These are phyloP conservation scores for Poeciliopsis prolifica DNA, from an alignment of 2,113 vertebrate species.

Conservation along the genomic window DNA sequence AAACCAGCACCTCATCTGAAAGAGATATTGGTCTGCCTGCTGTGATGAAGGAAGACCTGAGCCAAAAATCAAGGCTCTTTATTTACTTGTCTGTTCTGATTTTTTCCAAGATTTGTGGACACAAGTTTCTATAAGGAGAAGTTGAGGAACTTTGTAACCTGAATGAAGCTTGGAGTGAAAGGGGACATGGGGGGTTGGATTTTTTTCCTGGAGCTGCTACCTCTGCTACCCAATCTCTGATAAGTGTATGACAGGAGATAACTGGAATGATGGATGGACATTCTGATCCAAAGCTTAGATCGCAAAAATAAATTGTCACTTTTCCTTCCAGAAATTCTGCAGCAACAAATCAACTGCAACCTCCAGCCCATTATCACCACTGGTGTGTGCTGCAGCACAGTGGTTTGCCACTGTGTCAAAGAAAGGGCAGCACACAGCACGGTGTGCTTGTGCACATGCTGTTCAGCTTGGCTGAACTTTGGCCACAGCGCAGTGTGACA, in stretches of 20 bases:
- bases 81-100: background rate
- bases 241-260: background rate
- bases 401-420: constrained; percentile 6
- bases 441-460: constrained; percentile 1
- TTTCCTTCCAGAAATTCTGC: background rate
- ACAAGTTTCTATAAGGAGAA: background rate
- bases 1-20: background rate
- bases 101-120: background rate
- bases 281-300: background rate
- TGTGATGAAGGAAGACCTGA: background rate
- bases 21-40: background rate
- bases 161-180: too few species aligned
- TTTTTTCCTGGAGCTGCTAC: background rate
- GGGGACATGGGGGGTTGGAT: too few species aligned
- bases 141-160: too few species aligned
- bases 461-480: constrained; percentile 1
- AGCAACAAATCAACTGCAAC: background rate
- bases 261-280: background rate
- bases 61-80: background rate
- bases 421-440: background rate
- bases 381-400: background rate
- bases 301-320: background rate
- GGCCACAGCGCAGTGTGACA: background rate
- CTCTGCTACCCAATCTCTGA: background rate
- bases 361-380: background rate